phyloP scores from a whole-genome alignment of 2,888 invertebrate species.

The Amorpha juglandis region DNA sequence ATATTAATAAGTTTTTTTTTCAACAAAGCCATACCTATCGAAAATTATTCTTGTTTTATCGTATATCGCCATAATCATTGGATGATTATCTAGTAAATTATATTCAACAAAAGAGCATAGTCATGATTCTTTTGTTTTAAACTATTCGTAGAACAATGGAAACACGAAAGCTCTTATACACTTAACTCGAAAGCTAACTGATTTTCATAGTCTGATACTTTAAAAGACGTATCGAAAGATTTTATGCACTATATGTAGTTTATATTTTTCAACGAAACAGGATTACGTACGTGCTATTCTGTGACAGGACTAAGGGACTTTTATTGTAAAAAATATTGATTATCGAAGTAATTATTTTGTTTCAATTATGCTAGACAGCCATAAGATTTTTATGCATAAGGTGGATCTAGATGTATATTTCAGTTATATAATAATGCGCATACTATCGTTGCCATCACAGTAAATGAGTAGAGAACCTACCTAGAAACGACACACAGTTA shows the following conservation, averaged over 20 bases:
- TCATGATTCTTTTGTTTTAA: background rate
- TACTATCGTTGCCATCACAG: background rate
- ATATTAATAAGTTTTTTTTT: too few species aligned
- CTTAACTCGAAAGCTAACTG: too few species aligned
- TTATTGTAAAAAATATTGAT: background rate
- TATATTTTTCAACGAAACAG: too few species aligned
- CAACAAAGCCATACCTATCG: background rate
- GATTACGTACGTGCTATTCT: too few species aligned
- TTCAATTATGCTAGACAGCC: background rate
- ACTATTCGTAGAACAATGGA: background rate
- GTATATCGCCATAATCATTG: constrained; percentile 4
- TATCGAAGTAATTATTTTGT: background rate
- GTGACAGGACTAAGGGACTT: too few species aligned
- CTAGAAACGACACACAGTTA: background rate
- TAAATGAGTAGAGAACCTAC: background rate
- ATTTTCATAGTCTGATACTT: background rate
- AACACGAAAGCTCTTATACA: too few species aligned
- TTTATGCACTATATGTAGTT: too few species aligned
- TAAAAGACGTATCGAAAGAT: background rate
- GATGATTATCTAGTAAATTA: constrained; percentile 15
- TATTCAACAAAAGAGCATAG: background rate
- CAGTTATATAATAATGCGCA: constrained; percentile 16
- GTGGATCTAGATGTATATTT: background rate
- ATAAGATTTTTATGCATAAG: background rate
- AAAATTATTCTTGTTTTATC: background rate